Conservation (phyloP, 2,113 vertebrate species). For the Dissostichus mawsoni region DNA sequence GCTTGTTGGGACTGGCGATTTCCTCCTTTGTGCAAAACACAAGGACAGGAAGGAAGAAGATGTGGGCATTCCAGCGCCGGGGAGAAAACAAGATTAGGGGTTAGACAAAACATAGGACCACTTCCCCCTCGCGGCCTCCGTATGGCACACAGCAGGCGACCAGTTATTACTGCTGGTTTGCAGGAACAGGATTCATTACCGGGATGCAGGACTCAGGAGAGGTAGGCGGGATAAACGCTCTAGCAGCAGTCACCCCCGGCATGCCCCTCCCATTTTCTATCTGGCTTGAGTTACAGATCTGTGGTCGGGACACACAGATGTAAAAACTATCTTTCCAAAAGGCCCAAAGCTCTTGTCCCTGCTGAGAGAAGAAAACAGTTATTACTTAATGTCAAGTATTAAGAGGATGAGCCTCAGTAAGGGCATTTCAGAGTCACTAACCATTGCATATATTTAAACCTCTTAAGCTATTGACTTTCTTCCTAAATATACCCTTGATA, state of each 20-base stretch:
- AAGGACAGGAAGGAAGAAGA: constrained; percentile 55
- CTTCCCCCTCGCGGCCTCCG: constrained; percentile 28
- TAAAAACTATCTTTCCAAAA: constrained; percentile 43
- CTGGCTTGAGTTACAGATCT: constrained; percentile 52
- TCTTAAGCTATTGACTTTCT: neutral
- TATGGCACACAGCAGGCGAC: constrained; percentile 26
- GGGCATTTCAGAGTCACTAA: neutral
- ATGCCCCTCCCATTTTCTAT: constrained; percentile 11
- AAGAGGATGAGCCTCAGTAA: constrained; percentile 40
- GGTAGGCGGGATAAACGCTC: constrained; percentile 50
- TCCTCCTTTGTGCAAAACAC: constrained; percentile 12
- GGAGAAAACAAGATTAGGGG: constrained; percentile 65
- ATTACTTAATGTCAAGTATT: constrained; percentile 39
- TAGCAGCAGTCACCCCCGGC: constrained; percentile 45
- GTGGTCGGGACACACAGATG: constrained; percentile 63
- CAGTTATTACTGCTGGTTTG: constrained; percentile 53
- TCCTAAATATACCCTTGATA: neutral
- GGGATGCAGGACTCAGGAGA: constrained; percentile 35
- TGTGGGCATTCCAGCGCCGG: constrained; percentile 41
- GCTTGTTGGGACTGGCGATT: constrained; percentile 2
- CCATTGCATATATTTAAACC: neutral
- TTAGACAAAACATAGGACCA: constrained; percentile 66
- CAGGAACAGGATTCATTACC: constrained; percentile 55
- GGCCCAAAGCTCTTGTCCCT: neutral
- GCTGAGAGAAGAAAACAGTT: constrained; percentile 18